Evolutionary conservation across 1,140 invertebrate genomes (phyloP), one percentile per base, ranked within the genome.

Genomic region (Drosophila cardini): DNA sequence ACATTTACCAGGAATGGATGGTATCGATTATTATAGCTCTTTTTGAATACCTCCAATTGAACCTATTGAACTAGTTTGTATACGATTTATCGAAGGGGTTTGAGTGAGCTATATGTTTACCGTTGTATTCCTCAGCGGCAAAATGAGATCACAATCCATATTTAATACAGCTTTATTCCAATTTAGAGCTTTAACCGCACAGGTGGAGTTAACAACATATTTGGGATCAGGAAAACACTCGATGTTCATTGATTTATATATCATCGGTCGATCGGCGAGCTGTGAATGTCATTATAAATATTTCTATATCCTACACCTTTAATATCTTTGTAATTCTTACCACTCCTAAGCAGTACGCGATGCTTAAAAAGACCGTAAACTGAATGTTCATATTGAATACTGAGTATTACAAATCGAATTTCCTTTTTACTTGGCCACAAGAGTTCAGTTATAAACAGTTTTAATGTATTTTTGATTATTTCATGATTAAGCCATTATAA

Each of bases 1-100:
- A 71, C 67, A 52, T 78, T 48, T 2, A 78, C 10, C 8, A 78
- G 21, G 38, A 71, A 78, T 0, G 76, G 76, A n/a, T 58, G 43
- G 26, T 65, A 78, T 6, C 40, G 34, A 53, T 78, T 78, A 36
- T 15, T 67, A 16, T 78, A 75, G 18, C 62, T 56, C 16, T 50
- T 70, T 16, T 70, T 71, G 5, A 75, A 62, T 0, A 78, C 0
- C 21, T 75, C 38, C 0, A 74, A 0, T 0, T 34, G 72, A 1
- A 56, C 1, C 65, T 78, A 3, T 3, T 53, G 3, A 0, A 5
- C 15, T 30, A 2, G 18, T 38, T 9, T 0, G n/a, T n/a, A n/a
- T n/a, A n/a, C 15, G 0, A 38, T 30, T 10, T 45, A 13, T 36
- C 10, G 5, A 8, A 50, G 0, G 4, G 5, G 13, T 26, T 4